Base-by-base conservation (phyloP, 2,888 invertebrate species). In the Cantharis nigra region DNA sequence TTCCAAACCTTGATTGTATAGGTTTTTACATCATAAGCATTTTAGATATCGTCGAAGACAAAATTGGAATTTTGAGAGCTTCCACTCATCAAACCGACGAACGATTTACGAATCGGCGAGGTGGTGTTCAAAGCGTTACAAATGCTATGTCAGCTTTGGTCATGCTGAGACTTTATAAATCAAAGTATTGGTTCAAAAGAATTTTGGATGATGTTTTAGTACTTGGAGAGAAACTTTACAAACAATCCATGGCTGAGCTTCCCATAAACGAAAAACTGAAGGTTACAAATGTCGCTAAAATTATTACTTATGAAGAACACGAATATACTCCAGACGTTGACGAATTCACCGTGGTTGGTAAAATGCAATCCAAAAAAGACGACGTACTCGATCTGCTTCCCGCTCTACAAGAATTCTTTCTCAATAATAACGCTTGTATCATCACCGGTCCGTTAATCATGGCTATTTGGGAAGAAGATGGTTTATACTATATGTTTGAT, bases 401-500 rank as follows among this genome's bases (percentile, higher is more conserved):
- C 4, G 89, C 88, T 14, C 77, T 90, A 20, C 83, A 83, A 14
- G 85, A 86, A 62, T 87, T 88, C 71, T 85, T 90, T 67, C 80
- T 84, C 33, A 85, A 85, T 9, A 82, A 87, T 72, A 88, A 89
- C 69, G 83, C 84, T 62, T 84, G 89, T 28, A 83, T 90, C 11
- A 77, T 90, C 0, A 80, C 84, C 11, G 90, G 90, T 0, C 89
- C 90, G 0, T 78, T 88, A 23, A 83, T 83, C 13, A 81, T 89
- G 3, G 87, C 89, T 0, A 83, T 89, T 10, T 90, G 90, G 89
- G 82, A 85, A 4, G 89, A 90, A 80, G 87, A 87, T 72, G 86
- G 84, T 7, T 69, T 83, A 3, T 90, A 83, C 78, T 90, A 87
- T 80, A 88, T 89, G 87, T 89, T 89, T 78, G 89, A 90, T 83